Evolutionary conservation across 2,797 vertebrate genomes (phyloP).

Genomic region (Oceanodroma leucorhoa): DNA sequence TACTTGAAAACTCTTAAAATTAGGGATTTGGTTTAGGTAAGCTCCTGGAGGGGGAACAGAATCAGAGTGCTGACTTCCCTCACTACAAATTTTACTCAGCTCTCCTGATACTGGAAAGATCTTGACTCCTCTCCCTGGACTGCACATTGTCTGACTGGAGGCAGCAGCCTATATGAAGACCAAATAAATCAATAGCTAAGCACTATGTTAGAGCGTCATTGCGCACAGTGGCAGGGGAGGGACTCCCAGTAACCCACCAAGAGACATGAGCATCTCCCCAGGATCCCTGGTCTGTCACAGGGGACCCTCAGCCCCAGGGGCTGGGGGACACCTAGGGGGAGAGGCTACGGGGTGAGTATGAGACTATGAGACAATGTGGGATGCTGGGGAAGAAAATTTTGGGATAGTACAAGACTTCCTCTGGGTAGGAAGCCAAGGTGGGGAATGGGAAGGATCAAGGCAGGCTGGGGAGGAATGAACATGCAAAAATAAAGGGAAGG

Average conservation of each 20-base stretch:
- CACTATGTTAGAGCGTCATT: neutral
- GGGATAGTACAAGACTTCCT: neutral
- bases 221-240: neutral
- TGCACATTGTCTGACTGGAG: neutral
- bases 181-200: neutral
- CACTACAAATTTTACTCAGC: neutral
- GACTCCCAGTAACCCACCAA: neutral
- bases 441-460: neutral
- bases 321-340: neutral
- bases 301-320: neutral
- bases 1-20: neutral
- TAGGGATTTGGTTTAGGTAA: neutral
- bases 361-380: neutral
- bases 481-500: neutral
- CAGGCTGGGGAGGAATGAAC: neutral
- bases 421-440: neutral
- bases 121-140: neutral
- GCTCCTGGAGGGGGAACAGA: neutral
- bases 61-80: neutral
- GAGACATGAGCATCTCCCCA: neutral
- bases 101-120: neutral
- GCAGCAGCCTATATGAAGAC: neutral
- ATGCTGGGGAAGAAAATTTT: neutral
- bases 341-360: rapidly evolving
- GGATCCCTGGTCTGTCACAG: neutral